These are phyloP conservation scores for Lithobates sylvaticus DNA, from an alignment of 2,797 vertebrate genomes.

Conservation along the genomic window DNA sequence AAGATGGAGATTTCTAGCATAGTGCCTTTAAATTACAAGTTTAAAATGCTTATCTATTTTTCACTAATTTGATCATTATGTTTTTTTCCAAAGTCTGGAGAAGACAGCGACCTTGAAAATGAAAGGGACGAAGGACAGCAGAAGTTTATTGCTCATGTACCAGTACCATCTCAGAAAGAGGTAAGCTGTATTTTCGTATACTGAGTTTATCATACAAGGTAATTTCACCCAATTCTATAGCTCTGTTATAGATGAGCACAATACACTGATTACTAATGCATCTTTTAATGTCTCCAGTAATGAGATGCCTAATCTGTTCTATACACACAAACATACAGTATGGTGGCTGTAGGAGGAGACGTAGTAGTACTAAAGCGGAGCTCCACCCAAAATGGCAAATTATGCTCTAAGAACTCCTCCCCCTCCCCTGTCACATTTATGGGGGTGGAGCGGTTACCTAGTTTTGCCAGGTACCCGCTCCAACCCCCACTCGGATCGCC, in stretches of 20 bases:
- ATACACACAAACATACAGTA: no score
- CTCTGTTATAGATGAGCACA: neutral
- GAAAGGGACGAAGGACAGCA: slow-evolving; percentile 87
- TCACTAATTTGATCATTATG: neutral
- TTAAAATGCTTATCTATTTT: neutral
- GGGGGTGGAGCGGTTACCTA: no score
- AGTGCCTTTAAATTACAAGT: neutral
- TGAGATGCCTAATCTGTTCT: no score
- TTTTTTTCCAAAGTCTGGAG: slow-evolving; percentile 78
- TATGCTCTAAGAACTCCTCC: no score
- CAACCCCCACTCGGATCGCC: no score
- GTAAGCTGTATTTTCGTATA: slow-evolving; percentile 69
- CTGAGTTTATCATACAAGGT: neutral
- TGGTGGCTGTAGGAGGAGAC: no score
- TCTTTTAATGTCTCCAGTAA: neutral
- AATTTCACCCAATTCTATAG: neutral
- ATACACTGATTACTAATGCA: neutral
- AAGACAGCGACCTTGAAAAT: slow-evolving; percentile 78
- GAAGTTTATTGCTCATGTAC: slow-evolving; percentile 92
- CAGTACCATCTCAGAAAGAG: slow-evolving; percentile 94
- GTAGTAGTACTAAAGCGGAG: no score
- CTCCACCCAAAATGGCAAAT: no score
- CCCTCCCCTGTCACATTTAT: no score
- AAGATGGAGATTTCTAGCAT: neutral
- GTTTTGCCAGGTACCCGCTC: no score